A percentile compares a stretch with the other conserved stretches of the same genome.
phyloP scores from a whole-genome alignment of 2,797 vertebrate genomes.

The Chelonia mydas region DNA sequence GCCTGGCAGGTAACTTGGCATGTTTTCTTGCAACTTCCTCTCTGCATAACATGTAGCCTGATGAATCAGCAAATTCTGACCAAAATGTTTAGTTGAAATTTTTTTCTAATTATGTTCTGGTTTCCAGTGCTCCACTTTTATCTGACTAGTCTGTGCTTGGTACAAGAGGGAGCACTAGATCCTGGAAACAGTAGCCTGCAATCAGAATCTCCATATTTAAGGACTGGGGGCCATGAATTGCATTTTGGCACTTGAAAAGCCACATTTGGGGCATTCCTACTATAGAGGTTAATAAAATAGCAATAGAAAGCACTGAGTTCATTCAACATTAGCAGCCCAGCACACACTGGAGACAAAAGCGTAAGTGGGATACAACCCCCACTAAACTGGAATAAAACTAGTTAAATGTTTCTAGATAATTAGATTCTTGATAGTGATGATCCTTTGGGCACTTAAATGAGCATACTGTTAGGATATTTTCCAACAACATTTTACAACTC shows the following conservation, averaged over 20 bases:
- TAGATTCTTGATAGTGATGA: neutral
- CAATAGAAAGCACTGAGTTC: neutral
- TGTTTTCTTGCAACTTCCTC: neutral
- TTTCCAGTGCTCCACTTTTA: neutral
- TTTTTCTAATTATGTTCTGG: neutral
- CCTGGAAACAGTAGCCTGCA: neutral
- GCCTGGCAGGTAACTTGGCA: neutral
- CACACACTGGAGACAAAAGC: neutral
- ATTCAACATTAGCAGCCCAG: accelerated
- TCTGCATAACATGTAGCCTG: accelerated
- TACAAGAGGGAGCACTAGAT: neutral
- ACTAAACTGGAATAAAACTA: neutral
- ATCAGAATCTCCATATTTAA: neutral
- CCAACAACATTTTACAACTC: neutral
- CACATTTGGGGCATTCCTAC: neutral
- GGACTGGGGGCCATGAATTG: neutral
- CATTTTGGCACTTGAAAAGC: accelerated
- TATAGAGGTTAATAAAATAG: conserved; percentile 20
- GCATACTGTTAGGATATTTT: neutral
- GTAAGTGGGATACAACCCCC: conserved; percentile 26
- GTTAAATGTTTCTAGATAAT: neutral
- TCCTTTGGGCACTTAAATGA: neutral
- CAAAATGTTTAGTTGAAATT: neutral
- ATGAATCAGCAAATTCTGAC: neutral
- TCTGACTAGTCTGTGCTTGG: neutral